Evolutionary conservation across 1,140 invertebrate species (phyloP), one percentile per base, ranked within the genome.

Genomic region (Drosophila chauvacae): DNA sequence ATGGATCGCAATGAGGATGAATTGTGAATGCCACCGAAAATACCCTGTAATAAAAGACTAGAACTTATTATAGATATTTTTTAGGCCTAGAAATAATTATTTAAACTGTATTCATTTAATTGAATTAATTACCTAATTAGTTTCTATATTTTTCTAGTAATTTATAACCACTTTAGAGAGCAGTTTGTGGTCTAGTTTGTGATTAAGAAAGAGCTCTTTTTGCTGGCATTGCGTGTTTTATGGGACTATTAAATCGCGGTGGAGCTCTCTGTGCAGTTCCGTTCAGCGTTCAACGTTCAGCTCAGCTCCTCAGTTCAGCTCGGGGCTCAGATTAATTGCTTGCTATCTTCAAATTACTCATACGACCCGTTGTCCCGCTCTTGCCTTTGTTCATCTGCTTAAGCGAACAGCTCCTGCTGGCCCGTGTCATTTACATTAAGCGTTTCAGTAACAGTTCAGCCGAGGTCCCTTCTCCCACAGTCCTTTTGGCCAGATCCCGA

Each of bases 321-420:
- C 55, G 51, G 64, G 41, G 75, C 45, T 78, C 56, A 80, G 62
- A 87, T 87, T 87, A 87, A 87, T 87, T 88, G 84, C 65, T 62
- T 71, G 80, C 85, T 63, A 66, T 77, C 64, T 73, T 80, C 84
- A 84, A 87, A 87, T 87, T 87, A 90, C 84, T 88, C 84, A 87
- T 87, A 87, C 84, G 84, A 50, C 85, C 84, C 84, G 72, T 68
- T 58, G 81, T 41, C 44, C 44, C 20, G 23, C 41, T 26, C 37
- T 33, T 14, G 42, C 51, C 10, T 51, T 57, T 62, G 39, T 72
- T 51, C 45, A 60, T 20, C 56, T 68, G 62, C 74, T 69, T 50
- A 59, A 41, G 42, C 57, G 74, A 45, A 16, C 69, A 50, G 18
- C 73, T 50, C 47, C 73, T 59, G 73, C 61, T 72, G 44, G 42